Base-by-base conservation (phyloP, 1,140 invertebrate species). In the Solen grandis region DNA sequence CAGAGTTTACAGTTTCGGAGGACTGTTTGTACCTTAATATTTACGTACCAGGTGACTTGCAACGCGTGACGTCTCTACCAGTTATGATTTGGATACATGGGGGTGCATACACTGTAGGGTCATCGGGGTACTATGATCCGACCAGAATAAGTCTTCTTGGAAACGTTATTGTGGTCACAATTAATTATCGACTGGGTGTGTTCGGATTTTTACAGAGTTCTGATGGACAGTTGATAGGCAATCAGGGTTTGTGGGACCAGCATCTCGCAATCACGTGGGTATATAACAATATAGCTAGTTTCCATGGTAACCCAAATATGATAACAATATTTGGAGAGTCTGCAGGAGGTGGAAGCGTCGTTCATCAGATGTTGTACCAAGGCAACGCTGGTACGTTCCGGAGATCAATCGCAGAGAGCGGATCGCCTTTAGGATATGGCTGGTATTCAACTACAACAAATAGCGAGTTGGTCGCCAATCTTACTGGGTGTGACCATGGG, bases 161-260 rank as follows among this genome's bases (percentile, higher is more conserved):
- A 36, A 55, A 78, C 31, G 65, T 78, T 27, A 59, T 78, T 8
- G 65, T 78, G 19, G 65, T 78, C 14, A 78, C 75, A 19, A 31
- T 78, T 5, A 78, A 78, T 33, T 78, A 78, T 33, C 62, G 75
- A 8, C 14, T 78, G 13, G 63, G 52, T 27, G 35, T 66, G 54
- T 78, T 78, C 16, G 75, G 75, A 16, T 78, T 78, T 69, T 14
- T 78, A 19, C 50, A 55, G 33, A 41, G 41, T 29, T 25, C 1
- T 0, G 65, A 78, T 2, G 75, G 65, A 19, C 1, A 0, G 4
- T 33, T 59, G 5, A 3, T 27, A 19, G 75, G 96, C 0, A 96
- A 96, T 88, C 93, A 95, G 33, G 95, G 95, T 1, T 86, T 96
- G 3, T 93, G 95, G 75, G 75, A 78, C 31, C 75, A 78, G 33